Conservation (phyloP, 2,797 vertebrate species). For the Sebastes nivosus region DNA sequence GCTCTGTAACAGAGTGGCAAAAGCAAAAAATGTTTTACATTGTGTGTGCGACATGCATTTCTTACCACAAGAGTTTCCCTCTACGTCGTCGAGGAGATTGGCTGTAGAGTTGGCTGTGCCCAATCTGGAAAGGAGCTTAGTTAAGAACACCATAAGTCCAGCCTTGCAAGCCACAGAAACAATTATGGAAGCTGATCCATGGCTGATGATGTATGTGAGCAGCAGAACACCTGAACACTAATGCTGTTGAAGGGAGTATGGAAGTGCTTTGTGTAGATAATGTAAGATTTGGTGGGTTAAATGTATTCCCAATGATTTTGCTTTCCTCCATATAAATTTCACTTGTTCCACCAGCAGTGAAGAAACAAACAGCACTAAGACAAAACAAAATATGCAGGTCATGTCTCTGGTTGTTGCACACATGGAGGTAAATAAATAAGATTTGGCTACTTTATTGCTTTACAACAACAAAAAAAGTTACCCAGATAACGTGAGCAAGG, state of each 20-base stretch:
- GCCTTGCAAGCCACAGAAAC: not conserved
- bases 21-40: not conserved
- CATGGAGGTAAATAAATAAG: not conserved
- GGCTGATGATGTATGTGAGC: not conserved
- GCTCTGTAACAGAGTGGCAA: not conserved
- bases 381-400: not conserved
- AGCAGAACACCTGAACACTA: not conserved
- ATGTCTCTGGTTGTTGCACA: not conserved
- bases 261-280: not conserved
- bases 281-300: not conserved
- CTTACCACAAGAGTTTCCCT: conserved; percentile 92
- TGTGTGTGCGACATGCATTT: not conserved
- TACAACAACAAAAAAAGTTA: not conserved
- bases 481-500: not conserved
- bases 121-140: conserved; percentile 76
- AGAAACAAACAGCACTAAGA: not conserved
- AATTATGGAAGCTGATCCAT: not conserved
- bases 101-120: conserved; percentile 93
- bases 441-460: not conserved
- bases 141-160: conserved; percentile 70
- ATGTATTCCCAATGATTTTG: not conserved
- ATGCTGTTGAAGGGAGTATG: not conserved
- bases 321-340: not conserved
- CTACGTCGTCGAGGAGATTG: conserved; percentile 93
- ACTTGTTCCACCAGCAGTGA: not conserved